A percentile compares a stretch with the other conserved stretches of the same genome.
Conservation (phyloP, 2,797 vertebrate genomes). For the Coilia nasus region DNA sequence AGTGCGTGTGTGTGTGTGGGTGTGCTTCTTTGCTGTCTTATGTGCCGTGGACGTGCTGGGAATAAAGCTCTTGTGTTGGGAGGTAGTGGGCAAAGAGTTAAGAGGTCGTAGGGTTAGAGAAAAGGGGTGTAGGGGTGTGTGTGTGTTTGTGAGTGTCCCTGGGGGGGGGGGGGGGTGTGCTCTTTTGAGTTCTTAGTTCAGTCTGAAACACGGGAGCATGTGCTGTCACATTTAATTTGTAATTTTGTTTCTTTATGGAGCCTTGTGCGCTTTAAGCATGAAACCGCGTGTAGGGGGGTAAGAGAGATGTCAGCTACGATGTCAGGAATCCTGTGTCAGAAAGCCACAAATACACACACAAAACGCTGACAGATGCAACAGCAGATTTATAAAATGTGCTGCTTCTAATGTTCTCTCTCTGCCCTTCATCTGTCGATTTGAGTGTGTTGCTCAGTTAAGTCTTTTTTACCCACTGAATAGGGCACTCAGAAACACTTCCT, state of each 20-base stretch:
- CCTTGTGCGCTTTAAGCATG: neutral
- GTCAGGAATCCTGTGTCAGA: neutral
- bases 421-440: neutral
- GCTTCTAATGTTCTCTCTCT: neutral
- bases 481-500: neutral
- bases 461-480: neutral
- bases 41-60: neutral
- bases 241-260: neutral
- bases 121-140: neutral
- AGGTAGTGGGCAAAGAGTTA: neutral
- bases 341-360: too few relatives aligned
- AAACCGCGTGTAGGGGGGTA: neutral
- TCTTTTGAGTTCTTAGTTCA: neutral
- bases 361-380: neutral
- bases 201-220: neutral
- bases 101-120: neutral
- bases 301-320: neutral
- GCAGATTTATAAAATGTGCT: neutral
- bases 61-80: neutral
- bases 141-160: too few relatives aligned
- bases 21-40: neutral
- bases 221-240: constrained; percentile 14
- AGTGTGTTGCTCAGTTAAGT: neutral
- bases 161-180: neutral
- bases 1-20: too few relatives aligned